phyloP scores from a whole-genome alignment of 2,888 invertebrate genomes.

The Nymphalis polychloros region DNA sequence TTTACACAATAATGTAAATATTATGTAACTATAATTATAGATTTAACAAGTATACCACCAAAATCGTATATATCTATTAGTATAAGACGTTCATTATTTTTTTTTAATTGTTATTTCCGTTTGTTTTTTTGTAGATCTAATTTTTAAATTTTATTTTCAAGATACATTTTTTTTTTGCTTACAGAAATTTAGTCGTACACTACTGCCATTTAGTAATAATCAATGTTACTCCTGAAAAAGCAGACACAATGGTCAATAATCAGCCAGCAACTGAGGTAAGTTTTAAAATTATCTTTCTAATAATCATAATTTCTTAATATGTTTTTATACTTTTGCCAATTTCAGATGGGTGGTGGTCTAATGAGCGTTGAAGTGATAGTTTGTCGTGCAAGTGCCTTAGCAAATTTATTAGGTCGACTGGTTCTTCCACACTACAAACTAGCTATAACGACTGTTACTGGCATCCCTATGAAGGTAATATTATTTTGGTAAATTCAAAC shows the following conservation, averaged over 20 bases:
- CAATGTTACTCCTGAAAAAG: conserved; percentile 92
- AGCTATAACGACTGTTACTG: conserved; percentile 97
- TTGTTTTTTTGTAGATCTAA: too few relatives aligned
- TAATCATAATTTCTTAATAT: too few relatives aligned
- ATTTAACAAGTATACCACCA: too few relatives aligned
- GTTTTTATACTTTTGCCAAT: conserved; percentile 11
- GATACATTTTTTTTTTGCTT: conserved; percentile 41
- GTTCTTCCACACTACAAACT: conserved; percentile 94
- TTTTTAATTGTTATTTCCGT: too few relatives aligned
- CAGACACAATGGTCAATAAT: conserved; percentile 88
- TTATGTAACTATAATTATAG: too few relatives aligned
- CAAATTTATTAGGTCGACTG: conserved; percentile 87
- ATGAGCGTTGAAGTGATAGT: conserved; percentile 92
- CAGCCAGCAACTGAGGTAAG: conserved; percentile 85
- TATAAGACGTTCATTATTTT: too few relatives aligned
- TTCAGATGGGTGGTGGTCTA: conserved; percentile 86
- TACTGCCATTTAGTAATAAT: conserved; percentile 95
- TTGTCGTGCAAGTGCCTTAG: conserved; percentile 87
- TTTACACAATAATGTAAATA: background rate
- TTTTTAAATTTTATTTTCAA: background rate
- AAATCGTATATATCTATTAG: too few relatives aligned
- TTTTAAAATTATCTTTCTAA: background rate
- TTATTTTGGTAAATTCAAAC: background rate
- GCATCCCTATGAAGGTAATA: conserved; percentile 97
- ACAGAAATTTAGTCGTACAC: conserved; percentile 87